Base-by-base conservation (phyloP, 2,888 invertebrate genomes). In the Acronicta alni region DNA sequence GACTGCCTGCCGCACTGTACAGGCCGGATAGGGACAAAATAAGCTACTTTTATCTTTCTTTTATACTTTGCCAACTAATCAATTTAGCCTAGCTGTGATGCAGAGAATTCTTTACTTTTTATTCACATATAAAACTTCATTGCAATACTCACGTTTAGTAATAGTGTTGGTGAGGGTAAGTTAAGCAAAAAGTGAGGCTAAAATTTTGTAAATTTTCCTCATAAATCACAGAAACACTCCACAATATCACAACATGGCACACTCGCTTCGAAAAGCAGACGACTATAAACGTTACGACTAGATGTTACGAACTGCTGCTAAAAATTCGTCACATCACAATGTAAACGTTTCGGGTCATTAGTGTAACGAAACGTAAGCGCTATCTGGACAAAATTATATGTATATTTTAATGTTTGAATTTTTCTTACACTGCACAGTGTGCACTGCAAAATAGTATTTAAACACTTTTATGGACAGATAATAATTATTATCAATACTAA, bases 241-340 rank as follows among this genome's bases (percentile, higher is more conserved):
- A 61, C 56, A 3, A 32, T 64, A 44, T 39, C 58, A 59, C 56
- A 42, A 49, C 57, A 53, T 54, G 15, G 44, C 41, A 62, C 67
- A 67, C 59, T 61, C 61, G 70, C 65, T 72, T 74, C 71, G 64
- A 57, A 59, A 66, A 76, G 67, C 57, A 59, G 16, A 39, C 47
- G 26, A 46, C 61, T 75, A 68, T 62, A 46, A 67, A 54, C 77
- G 75, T 67, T 69, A 64, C 81, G 81, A 79, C 75, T 69, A 84
- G 79, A 81, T 81, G 86, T 85, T 83, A 75, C 83, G 67, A 83
- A 89, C 87, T 87, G 85, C 60, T 84, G 81, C 79, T 80, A 77
- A 86, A 75, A 83, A 84, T 78, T 86, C 73, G 85, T 86, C 85
- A 82, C 85, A 82, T 79, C 79, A 75, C 76, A 60, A 75, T 72